phyloP scores from a whole-genome alignment of 2,113 vertebrate species.

The Strix aluco region DNA sequence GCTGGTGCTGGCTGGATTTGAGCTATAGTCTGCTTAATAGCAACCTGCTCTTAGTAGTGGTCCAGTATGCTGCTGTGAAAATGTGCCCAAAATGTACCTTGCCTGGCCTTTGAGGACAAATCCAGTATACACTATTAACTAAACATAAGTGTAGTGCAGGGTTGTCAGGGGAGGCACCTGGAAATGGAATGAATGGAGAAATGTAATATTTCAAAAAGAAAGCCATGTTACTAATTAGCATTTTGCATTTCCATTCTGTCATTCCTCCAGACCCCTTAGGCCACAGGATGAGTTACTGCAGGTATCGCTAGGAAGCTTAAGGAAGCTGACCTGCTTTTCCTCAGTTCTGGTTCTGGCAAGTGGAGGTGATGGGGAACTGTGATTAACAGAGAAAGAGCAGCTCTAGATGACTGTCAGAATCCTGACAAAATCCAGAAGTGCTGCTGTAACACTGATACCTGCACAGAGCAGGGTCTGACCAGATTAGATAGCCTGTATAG shows the following conservation, averaged over 20 bases:
- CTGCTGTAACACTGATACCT: accelerated
- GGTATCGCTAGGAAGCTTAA: background rate
- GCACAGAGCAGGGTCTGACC: background rate
- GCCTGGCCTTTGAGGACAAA: background rate
- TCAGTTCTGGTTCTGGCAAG: background rate
- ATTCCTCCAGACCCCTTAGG: background rate
- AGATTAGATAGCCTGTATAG: background rate
- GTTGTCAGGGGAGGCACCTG: background rate
- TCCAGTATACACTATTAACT: background rate
- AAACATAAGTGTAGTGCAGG: background rate
- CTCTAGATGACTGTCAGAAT: background rate
- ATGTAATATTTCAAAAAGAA: background rate
- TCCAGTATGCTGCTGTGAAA: background rate
- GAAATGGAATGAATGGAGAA: background rate
- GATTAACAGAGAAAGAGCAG: background rate
- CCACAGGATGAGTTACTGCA: background rate
- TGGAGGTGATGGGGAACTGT: background rate
- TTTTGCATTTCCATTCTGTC: background rate
- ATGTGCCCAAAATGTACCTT: background rate
- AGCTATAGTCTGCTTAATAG: background rate
- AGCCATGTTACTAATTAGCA: background rate
- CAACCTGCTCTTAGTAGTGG: background rate
- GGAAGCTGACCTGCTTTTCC: background rate
- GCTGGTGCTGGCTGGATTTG: background rate
- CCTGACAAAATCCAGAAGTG: background rate